Evolutionary conservation across 2,797 vertebrate genomes (phyloP), one percentile per base, ranked within the genome.

Genomic region (Paratrypauchen microcephalus): DNA sequence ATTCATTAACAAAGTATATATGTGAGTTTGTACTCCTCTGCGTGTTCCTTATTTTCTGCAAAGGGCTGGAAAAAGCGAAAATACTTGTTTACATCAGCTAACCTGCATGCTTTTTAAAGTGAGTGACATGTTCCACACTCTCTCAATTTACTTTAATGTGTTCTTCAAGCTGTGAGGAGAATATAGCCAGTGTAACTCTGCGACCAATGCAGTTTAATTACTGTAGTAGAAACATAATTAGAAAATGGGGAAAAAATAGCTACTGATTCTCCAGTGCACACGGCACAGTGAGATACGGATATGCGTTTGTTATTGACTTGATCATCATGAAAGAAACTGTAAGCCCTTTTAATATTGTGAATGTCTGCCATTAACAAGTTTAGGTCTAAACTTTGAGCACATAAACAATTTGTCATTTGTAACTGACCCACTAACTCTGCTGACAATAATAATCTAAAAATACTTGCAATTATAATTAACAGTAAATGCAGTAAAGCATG

Each of bases 11-110:
- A n/a, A 45, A 24, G 61, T 47, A 63, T 23, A 62, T 47, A 63
- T 18, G 15, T 39, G 28, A 41, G 36, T 19, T 23, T 63, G 26
- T 4, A 32, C 21, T 23, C 11, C 36, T 41, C 21, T 47, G 41
- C 15, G 6, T 63, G 13, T 45, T 41, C 2, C 21, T 45, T 47
- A 18, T 24, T 47, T 15, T 47, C 58, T 24, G 21, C 15, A 47
- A 47, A 47, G 26, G 16, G 15, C 15, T 26, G 23, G 19, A 45
- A 62, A 47, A 63, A 45, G 39, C 26, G 61, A 63, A 63, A 64
- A 45, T 61, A 61, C 59, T 39, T 61, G 59, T 61, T 61, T 61
- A 63, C 61, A 26, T 24, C 41, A 18, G 41, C 7, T 62, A 61
- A 61, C 59, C 18, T 47, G 39, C 24, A 47, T 24, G 60, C 60